Base-by-base conservation (phyloP, 2,888 invertebrate genomes). In the Nasonia oneida region DNA sequence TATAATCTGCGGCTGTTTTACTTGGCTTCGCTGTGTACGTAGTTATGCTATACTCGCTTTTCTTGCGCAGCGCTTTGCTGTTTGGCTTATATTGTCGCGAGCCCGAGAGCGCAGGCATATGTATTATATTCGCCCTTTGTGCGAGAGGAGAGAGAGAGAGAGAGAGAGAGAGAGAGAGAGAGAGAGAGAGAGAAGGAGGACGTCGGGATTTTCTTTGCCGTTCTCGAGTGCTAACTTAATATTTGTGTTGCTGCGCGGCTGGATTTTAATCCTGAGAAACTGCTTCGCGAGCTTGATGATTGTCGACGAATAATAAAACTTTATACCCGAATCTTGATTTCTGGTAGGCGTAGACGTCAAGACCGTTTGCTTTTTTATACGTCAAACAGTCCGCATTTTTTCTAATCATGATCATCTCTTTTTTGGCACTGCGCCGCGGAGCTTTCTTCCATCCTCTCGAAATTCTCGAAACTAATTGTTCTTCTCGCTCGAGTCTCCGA, bases 1-100 rank as follows among this genome's bases (percentile, higher is more conserved):
- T 57, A 76, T 76, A 76, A 76, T 76, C 76, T 47, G 47, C 18
- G 29, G 37, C 47, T n/a, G 12, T 61, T 61, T 61, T 39, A 47
- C 37, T 42, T 53, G 33, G 14, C 64, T 78, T 29, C 29, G 29
- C 23, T 50, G 15, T n/a, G 10, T 42, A 42, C 42, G 42, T 47
- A 10, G 1, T 47, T n/a, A 8, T n/a, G 6, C 57, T n/a, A 0
- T n/a, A 29, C 4, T 33, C 42, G 10, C 57, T 39, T 74, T 33
- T 81, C 67, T 57, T 61, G 15, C 8, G 5, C 64, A 29, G 64
- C 23, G 29, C 23, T 67, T 67, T 67, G 64, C 4, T 15, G 29
- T 33, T 67, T 29, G 64, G 10, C 29, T 53, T 53, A 15, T 67
- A 67, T 33, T 33, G 64, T 67, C 23, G 15, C 23, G 15, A 18